Percentiles rank a stretch among this genome's conserved stretches.
Evolutionary conservation across 2,113 vertebrate species (phyloP).

Genomic region (Hydrochoerus hydrochaeris): DNA sequence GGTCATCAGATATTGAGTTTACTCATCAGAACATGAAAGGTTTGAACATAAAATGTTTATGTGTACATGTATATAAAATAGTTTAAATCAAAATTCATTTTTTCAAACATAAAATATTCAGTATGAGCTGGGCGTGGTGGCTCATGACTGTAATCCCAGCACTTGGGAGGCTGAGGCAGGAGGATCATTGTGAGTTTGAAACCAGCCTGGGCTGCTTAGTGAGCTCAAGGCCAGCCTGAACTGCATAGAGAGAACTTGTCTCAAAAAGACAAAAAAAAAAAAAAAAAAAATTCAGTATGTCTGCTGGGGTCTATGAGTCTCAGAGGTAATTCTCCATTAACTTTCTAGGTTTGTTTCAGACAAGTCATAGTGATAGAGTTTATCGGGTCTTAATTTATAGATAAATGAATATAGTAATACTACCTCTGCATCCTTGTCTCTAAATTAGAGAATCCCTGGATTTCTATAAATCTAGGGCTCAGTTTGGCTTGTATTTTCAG

Average conservation of each 20-base stretch:
- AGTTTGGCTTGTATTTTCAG: fast-evolving
- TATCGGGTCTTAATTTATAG: neutral
- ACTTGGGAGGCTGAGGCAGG: too few relatives aligned
- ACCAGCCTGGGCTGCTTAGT: too few relatives aligned
- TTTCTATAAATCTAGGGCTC: neutral
- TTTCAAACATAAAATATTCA: neutral
- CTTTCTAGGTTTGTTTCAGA: neutral
- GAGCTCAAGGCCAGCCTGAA: too few relatives aligned
- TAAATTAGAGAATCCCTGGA: neutral
- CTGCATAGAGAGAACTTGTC: too few relatives aligned
- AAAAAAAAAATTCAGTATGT: neutral
- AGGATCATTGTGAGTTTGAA: too few relatives aligned
- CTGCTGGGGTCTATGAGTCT: neutral
- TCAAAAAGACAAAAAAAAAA: too few relatives aligned
- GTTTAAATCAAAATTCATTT: neutral
- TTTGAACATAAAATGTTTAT: neutral
- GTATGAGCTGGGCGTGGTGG: too few relatives aligned
- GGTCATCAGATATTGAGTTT: neutral
- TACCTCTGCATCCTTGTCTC: neutral
- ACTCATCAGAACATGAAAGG: neutral
- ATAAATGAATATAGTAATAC: neutral
- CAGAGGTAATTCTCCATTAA: neutral
- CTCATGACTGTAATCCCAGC: too few relatives aligned
- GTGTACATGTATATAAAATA: neutral
- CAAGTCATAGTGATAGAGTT: neutral